Percentiles rank a stretch among this genome's conserved stretches.
These are phyloP conservation scores for Drosophila lowei DNA, from an alignment of 1,140 invertebrate species.

Conservation along the genomic window DNA sequence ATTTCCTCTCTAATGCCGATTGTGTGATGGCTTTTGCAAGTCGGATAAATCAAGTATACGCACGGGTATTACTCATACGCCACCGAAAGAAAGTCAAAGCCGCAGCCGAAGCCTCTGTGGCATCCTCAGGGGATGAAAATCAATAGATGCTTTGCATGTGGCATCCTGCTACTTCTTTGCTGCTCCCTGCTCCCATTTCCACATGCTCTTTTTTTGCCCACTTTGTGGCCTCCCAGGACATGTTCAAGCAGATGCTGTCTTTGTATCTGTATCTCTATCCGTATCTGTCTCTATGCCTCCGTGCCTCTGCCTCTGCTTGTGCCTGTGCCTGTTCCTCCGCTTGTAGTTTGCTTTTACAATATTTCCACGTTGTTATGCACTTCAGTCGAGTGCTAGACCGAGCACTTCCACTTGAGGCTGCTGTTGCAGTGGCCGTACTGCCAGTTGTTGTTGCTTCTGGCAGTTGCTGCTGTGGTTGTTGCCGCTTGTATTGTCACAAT, in stretches of 20 bases:
- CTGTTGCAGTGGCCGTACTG: conserved; percentile 7
- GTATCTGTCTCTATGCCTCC: background rate
- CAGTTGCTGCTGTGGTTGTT: conserved; percentile 39
- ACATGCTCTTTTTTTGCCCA: conserved; percentile 24
- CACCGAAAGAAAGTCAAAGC: conserved; percentile 36
- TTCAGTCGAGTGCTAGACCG: conserved; percentile 66
- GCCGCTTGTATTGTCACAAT: conserved; percentile 73
- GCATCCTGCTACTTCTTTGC: conserved; percentile 13
- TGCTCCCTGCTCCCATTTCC: conserved; percentile 28
- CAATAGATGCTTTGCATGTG: conserved; percentile 64
- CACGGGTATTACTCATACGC: conserved; percentile 58
- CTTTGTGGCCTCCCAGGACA: conserved; percentile 29
- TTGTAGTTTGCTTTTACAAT: conserved; percentile 75
- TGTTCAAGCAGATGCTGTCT: conserved; percentile 28
- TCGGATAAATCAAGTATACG: conserved; percentile 46
- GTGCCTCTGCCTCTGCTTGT: background rate
- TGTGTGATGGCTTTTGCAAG: background rate
- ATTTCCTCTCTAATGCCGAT: too few species aligned
- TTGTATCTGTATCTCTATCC: conserved; percentile 39
- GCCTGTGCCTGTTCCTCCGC: conserved; percentile 11
- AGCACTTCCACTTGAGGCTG: conserved; percentile 58
- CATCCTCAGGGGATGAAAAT: conserved; percentile 50
- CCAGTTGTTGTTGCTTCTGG: conserved; percentile 13
- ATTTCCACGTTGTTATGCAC: conserved; percentile 78
- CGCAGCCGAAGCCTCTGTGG: conserved; percentile 33